phyloP scores from a whole-genome alignment of 2,888 invertebrate genomes.

The Labia minor region DNA sequence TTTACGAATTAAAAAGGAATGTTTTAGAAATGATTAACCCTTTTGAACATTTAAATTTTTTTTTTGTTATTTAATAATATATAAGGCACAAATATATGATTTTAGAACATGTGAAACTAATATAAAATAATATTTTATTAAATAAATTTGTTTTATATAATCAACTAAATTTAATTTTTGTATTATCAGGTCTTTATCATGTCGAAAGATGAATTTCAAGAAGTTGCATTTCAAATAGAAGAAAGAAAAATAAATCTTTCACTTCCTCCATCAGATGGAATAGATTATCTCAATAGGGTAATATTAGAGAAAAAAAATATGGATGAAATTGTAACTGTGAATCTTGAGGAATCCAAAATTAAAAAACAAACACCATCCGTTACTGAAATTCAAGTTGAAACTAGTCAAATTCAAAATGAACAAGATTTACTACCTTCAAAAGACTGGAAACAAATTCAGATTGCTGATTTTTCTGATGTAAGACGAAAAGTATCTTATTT shows the following conservation, averaged over 20 bases:
- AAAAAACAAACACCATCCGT: background rate
- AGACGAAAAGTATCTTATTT: constrained; percentile 42
- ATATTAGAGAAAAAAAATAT: background rate
- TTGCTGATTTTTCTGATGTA: constrained; percentile 53
- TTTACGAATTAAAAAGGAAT: no score
- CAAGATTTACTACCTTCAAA: constrained; percentile 35
- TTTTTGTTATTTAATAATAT: no score
- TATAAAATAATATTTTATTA: no score
- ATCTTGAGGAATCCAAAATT: background rate
- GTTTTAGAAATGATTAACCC: no score
- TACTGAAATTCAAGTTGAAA: no score
- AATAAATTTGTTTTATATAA: no score
- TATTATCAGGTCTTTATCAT: no score
- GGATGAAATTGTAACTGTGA: background rate
- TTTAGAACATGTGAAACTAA: no score
- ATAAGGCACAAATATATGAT: no score
- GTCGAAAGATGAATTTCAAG: background rate
- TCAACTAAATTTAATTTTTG: no score
- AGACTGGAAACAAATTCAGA: constrained; percentile 59
- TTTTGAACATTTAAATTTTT: no score
- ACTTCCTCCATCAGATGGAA: background rate
- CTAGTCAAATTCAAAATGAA: no score
- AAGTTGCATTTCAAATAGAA: background rate
- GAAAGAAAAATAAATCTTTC: background rate
- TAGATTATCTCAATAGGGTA: background rate